Conservation (phyloP, 2,113 vertebrate species). For the Heterotis niloticus region DNA sequence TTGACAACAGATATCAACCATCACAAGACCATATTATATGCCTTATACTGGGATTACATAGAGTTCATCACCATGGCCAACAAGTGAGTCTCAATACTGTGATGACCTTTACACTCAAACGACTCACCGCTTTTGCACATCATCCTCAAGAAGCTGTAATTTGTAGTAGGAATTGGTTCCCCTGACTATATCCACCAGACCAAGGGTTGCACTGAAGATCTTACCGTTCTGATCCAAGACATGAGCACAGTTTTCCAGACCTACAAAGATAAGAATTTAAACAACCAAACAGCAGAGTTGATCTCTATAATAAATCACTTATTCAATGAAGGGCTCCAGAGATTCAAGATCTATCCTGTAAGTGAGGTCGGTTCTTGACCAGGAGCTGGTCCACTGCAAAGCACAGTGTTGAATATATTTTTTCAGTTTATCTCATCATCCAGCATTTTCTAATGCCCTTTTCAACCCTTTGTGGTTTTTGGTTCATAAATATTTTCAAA, state of each 20-base stretch:
- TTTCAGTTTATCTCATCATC: too few species aligned
- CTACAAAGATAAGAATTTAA: conserved; percentile 48
- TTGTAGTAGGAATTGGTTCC: conserved; percentile 98
- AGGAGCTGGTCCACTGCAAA: too few species aligned
- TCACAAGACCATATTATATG: not conserved
- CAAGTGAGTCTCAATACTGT: not conserved
- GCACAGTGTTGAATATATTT: too few species aligned
- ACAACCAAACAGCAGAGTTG: not conserved
- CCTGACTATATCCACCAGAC: conserved; percentile 88
- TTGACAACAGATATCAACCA: conserved; percentile 9
- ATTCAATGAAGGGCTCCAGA: too few species aligned
- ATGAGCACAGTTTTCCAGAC: conserved; percentile 88
- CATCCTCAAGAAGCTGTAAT: conserved; percentile 89
- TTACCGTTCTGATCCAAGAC: conserved; percentile 90
- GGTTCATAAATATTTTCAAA: too few species aligned
- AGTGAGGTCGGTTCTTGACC: too few species aligned
- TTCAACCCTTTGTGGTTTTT: too few species aligned
- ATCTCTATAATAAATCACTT: too few species aligned
- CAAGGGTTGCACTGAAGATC: conserved; percentile 92
- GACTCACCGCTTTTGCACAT: conserved; percentile 81
- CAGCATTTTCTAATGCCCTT: too few species aligned
- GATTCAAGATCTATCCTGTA: too few species aligned
- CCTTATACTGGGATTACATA: not conserved
- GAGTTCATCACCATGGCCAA: not conserved
- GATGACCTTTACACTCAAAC: not conserved